Percentiles rank a stretch among this genome's conserved stretches.
Conservation (phyloP, 2,888 invertebrate species). For the Aleiodes alternator region DNA sequence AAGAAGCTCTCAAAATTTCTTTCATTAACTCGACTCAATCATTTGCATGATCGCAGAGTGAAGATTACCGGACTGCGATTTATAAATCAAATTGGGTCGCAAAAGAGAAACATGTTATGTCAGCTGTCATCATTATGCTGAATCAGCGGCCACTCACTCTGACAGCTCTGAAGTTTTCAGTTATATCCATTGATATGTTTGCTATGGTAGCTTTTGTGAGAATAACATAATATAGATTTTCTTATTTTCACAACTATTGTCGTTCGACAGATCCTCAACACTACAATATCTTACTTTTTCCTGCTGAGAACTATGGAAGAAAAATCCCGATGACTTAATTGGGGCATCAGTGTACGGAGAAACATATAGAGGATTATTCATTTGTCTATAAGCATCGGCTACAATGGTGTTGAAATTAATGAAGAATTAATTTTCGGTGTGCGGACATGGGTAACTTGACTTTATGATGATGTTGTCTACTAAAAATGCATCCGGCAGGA, state of each 20-base stretch:
- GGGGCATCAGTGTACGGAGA: no score
- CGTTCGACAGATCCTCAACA: conserved; percentile 48
- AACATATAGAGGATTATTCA: not conserved
- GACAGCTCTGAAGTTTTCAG: conserved; percentile 37
- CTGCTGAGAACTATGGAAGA: conserved; percentile 48
- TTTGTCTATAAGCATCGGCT: no score
- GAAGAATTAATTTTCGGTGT: no score
- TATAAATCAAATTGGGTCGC: conserved; percentile 27
- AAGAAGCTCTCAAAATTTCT: not conserved
- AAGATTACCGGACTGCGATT: conserved; percentile 37
- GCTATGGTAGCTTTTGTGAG: conserved; percentile 34
- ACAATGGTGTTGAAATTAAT: no score
- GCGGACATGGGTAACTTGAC: no score
- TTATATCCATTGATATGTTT: conserved; percentile 49
- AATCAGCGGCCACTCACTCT: conserved; percentile 40
- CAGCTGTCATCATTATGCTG: conserved; percentile 41
- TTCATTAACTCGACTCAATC: not conserved
- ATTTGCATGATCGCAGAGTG: conserved; percentile 18
- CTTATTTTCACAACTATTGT: not conserved
- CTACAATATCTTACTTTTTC: conserved; percentile 52
- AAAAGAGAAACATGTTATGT: not conserved
- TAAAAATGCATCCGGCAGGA: no score
- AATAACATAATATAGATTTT: not conserved
- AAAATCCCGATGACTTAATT: not conserved
- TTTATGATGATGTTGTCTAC: no score